Evolutionary conservation across 2,888 invertebrate genomes (phyloP).

Genomic region (Pediacus dermestoides): DNA sequence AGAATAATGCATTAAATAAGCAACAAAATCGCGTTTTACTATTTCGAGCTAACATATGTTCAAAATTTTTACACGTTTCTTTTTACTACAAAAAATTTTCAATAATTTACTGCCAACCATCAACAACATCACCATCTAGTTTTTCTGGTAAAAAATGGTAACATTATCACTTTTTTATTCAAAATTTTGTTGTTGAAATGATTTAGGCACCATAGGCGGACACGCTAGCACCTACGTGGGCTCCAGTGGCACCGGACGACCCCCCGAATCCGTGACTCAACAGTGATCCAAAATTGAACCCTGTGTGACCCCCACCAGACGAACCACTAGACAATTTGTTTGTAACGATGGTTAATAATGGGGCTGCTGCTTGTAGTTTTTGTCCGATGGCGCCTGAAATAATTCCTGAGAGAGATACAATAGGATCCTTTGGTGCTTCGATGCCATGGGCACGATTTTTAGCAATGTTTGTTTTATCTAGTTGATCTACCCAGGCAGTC

Average conservation of each 20-base stretch:
- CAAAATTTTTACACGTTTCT: no score
- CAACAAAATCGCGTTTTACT: no score
- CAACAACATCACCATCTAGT: no score
- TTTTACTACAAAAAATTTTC: no score
- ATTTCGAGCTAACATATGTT: no score
- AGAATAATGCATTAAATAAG: no score
- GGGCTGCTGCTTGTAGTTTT: conserved; percentile 55
- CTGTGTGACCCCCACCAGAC: conserved; percentile 52
- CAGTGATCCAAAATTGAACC: conserved; percentile 56
- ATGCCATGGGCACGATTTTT: conserved; percentile 75
- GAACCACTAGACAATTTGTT: conserved; percentile 60
- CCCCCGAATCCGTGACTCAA: conserved; percentile 30
- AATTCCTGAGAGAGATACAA: conserved; percentile 58
- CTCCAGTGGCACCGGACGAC: conserved; percentile 14
- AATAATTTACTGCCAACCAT: no score
- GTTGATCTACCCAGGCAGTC: conserved; percentile 64
- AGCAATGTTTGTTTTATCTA: conserved; percentile 70
- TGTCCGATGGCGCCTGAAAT: conserved; percentile 69
- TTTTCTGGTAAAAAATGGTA: no score
- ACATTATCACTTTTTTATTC: no score
- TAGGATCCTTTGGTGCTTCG: conserved; percentile 55
- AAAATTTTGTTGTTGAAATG: no score
- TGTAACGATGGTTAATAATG: conserved; percentile 62
- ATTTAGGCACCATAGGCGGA: conserved; percentile 34
- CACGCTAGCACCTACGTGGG: conserved; percentile 44